Base-by-base conservation (phyloP, 2,888 invertebrate species). In the Synergus japonicus region DNA sequence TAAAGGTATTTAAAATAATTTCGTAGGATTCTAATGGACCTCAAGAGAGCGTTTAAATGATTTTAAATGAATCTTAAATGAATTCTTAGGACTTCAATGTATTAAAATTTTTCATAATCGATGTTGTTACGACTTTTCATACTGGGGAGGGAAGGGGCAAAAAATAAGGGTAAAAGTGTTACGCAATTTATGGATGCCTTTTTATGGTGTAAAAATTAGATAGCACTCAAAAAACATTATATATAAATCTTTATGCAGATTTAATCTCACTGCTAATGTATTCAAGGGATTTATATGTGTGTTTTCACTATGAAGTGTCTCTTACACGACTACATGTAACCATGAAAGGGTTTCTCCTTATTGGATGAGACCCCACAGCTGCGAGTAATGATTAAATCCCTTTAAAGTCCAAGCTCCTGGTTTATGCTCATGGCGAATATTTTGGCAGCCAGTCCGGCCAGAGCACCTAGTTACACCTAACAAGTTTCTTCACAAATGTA, bases 341-440 rank as follows among this genome's bases (percentile, higher is more conserved):
- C 76, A n/a, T 60, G 63, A 64, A 44, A 81, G 84, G 90, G 90
- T 85, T 89, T 89, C 89, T 80, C 83, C 83, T 89, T 89, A 89
- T 89, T 88, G 90, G 89, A 89, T 89, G 89, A 89, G 83, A 80
- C 90, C 89, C 78, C 87, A 90, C 81, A 80, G 84, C 81, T 86
- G 86, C 81, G 69, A 82, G 84, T 89, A 89, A 89, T 89, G 88
- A 87, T 83, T 78, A 84, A 89, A 89, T 88, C 88, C 86, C 84
- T 84, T 88, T 88, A 88, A 85, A 77, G 77, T 83, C 67, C 54
- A n/a, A 73, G n/a, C 73, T 58, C 44, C 41, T 41, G 37, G 54
- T 73, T 73, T 73, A 54, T 37, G 54, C 73, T 73, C 73, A 54
- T 41, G 18, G 37, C 49, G 18, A 73, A 73, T 73, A 73, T 54